Conservation (phyloP, 2,113 vertebrate genomes). For the Nerophis lumbriciformis region DNA sequence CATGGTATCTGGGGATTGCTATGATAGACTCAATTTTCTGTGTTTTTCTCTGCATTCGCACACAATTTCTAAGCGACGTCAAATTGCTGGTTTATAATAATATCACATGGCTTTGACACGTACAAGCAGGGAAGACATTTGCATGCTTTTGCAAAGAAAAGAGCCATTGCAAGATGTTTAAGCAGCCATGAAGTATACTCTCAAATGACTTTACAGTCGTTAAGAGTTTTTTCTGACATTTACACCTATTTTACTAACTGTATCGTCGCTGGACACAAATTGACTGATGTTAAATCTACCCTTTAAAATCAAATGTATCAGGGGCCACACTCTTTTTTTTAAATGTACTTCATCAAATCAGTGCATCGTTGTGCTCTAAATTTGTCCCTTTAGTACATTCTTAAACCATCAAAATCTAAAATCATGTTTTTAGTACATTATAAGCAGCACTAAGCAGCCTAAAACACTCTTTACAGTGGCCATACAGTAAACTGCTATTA, state of each 20-base stretch:
- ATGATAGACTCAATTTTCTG: background rate
- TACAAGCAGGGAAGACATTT: conserved; percentile 20
- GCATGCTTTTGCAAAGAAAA: conserved; percentile 22
- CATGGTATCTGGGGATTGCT: background rate
- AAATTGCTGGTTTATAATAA: conserved; percentile 13
- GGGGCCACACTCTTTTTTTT: background rate
- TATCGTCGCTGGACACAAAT: too few species aligned
- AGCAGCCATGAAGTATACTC: conserved; percentile 1
- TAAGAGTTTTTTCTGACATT: background rate
- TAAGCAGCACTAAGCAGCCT: background rate
- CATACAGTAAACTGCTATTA: background rate
- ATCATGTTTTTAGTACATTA: conserved; percentile 2
- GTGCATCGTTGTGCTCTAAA: background rate
- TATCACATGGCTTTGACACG: conserved; percentile 14
- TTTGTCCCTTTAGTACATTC: too few species aligned
- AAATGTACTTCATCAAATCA: background rate
- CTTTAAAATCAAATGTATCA: too few species aligned
- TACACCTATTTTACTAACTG: background rate
- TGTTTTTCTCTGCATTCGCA: background rate
- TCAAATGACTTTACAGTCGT: background rate
- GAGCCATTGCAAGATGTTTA: conserved; percentile 9
- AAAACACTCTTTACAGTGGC: background rate
- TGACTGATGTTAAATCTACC: too few species aligned
- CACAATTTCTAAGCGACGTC: conserved; percentile 4
- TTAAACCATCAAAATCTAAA: background rate